phyloP scores from a whole-genome alignment of 23 tunicate genomes.

The Diplosoma virens region DNA sequence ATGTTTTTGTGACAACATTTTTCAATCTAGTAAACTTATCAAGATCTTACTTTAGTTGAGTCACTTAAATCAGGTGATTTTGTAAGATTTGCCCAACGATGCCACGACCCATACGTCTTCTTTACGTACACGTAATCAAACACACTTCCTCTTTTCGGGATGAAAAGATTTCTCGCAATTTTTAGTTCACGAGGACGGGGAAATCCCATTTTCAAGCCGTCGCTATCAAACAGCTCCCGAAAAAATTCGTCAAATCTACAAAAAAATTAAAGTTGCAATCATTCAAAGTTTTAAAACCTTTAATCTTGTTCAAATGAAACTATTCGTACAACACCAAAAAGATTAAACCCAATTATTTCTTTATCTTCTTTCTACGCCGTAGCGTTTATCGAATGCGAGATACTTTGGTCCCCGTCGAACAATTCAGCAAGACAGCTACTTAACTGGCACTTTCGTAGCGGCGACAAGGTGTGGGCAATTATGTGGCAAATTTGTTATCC shows the following conservation, averaged over 20 bases:
- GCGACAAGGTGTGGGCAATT: no score
- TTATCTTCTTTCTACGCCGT: background rate
- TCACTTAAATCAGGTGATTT: constrained; percentile 67
- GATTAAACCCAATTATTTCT: background rate
- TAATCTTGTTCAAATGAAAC: no score
- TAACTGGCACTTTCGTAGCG: no score
- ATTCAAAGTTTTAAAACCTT: background rate
- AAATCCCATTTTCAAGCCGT: constrained; percentile 46
- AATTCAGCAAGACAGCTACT: no score
- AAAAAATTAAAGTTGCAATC: background rate
- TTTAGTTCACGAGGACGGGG: constrained; percentile 76
- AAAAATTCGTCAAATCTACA: constrained; percentile 77
- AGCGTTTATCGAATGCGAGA: background rate
- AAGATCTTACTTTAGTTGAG: constrained; percentile 46
- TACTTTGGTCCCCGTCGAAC: no score
- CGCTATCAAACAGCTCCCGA: constrained; percentile 74
- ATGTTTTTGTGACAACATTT: no score
- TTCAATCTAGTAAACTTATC: no score
- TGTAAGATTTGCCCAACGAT: constrained; percentile 78
- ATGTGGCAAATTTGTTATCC: no score
- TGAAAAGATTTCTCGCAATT: constrained; percentile 62
- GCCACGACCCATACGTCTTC: constrained; percentile 89
- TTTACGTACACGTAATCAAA: constrained; percentile 82
- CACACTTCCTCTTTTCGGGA: constrained; percentile 79
- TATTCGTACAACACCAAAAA: no score